A percentile compares a stretch with the other conserved stretches of the same genome.
Evolutionary conservation across 1,140 invertebrate species (phyloP).

Genomic region (Drosophila parvula): DNA sequence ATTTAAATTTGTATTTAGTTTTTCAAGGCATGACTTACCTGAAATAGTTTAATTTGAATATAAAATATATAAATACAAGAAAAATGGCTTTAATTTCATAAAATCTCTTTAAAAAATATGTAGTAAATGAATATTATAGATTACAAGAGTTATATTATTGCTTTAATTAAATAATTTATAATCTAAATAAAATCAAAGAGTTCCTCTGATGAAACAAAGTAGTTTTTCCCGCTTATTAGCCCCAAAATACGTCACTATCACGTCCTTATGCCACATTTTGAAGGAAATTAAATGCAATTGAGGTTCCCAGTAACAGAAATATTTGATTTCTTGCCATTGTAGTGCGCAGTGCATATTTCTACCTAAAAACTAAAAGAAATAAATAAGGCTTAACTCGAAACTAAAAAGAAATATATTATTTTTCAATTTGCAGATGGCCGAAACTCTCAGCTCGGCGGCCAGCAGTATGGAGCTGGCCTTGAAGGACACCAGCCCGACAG

Average conservation of each 20-base stretch:
- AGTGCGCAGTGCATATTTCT: neutral
- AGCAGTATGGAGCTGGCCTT: conserved; percentile 74
- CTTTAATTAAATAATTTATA: no score
- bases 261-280: neutral
- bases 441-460: conserved; percentile 73
- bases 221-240: neutral
- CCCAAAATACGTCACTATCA: neutral
- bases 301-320: neutral
- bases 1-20: neutral
- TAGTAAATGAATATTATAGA: no score
- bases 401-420: neutral
- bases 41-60: no score
- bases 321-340: neutral
- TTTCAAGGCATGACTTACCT: neutral
- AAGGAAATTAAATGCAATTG: neutral
- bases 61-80: no score
- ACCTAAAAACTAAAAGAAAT: neutral
- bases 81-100: no score
- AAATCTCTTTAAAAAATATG: no score
- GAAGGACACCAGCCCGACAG: conserved; percentile 59
- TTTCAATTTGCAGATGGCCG: conserved; percentile 72
- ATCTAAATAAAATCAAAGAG: no score
- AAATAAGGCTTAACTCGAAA: neutral
- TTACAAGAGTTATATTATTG: no score
- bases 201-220: neutral